Evolutionary conservation across 2,888 invertebrate genomes (phyloP).

Genomic region (Zygothrica quintamaculata): DNA sequence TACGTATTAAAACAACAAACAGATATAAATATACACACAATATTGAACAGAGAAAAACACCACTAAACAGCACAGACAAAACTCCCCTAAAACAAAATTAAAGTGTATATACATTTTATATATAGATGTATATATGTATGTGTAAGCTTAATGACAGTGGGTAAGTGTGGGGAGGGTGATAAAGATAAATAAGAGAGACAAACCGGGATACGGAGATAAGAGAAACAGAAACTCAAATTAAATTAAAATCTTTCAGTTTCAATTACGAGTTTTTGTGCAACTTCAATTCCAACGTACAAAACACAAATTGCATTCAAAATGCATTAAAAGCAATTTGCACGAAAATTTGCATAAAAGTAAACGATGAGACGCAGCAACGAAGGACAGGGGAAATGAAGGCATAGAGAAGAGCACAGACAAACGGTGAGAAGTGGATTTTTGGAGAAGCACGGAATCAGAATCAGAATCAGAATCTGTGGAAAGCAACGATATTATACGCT

Average conservation of each 20-base stretch:
- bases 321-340: constrained; percentile 81
- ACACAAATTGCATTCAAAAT: constrained; percentile 81
- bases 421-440: constrained; percentile 24
- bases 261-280: constrained; percentile 80
- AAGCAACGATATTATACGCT: constrained; percentile 75
- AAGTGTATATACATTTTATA: no score
- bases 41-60: constrained; percentile 15
- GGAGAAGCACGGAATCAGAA: no score
- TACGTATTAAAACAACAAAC: constrained; percentile 36
- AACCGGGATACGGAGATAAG: constrained; percentile 56
- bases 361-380: constrained; percentile 33
- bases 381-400: constrained; percentile 14
- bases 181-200: constrained; percentile 10
- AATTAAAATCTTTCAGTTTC: constrained; percentile 81
- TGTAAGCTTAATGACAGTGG: background rate
- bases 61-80: background rate
- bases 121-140: constrained; percentile 16
- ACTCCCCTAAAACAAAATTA: constrained; percentile 47
- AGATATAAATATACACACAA: constrained; percentile 60
- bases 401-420: constrained; percentile 5
- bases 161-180: background rate
- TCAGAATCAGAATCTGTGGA: constrained; percentile 44
- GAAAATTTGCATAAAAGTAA: constrained; percentile 77
- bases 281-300: constrained; percentile 79
- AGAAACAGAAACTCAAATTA: constrained; percentile 78